Evolutionary conservation across 2,797 vertebrate species (phyloP).

Genomic region (Onychomys torridus): DNA sequence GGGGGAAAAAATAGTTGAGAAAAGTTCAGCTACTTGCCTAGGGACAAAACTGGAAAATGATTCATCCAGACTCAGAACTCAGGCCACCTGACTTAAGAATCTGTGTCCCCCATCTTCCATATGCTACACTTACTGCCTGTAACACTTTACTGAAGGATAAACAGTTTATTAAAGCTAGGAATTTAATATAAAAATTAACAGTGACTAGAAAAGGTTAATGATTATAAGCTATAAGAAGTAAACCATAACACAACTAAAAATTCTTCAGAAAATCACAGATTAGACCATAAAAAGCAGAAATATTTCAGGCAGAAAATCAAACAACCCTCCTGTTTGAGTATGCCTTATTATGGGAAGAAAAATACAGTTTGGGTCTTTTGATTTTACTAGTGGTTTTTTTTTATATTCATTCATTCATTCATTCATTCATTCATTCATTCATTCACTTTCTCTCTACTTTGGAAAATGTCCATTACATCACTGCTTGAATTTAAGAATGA

Average conservation of each 20-base stretch:
- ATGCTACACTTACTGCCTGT: neutral
- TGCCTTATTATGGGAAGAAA: neutral
- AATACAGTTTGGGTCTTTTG: neutral
- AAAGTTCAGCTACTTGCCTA: neutral
- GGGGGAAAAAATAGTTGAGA: neutral
- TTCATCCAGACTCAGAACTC: neutral
- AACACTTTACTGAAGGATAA: neutral
- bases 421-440: neutral
- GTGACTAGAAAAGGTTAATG: neutral
- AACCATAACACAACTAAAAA: neutral
- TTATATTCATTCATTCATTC: neutral
- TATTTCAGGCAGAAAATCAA: neutral
- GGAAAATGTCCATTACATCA: neutral
- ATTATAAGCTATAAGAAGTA: neutral
- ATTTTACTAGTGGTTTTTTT: neutral
- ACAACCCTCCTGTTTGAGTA: neutral
- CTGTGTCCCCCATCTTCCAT: neutral
- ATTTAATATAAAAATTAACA: neutral
- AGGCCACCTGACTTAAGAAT: neutral
- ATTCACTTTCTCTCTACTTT: neutral
- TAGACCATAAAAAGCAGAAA: neutral
- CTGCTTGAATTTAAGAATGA: neutral
- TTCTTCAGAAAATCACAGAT: neutral
- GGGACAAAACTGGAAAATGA: neutral
- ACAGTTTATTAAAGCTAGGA: neutral